A percentile compares a stretch with the other conserved stretches of the same genome.
Conservation (phyloP, 2,888 invertebrate genomes). For the Mimumesa dahlbomi region DNA sequence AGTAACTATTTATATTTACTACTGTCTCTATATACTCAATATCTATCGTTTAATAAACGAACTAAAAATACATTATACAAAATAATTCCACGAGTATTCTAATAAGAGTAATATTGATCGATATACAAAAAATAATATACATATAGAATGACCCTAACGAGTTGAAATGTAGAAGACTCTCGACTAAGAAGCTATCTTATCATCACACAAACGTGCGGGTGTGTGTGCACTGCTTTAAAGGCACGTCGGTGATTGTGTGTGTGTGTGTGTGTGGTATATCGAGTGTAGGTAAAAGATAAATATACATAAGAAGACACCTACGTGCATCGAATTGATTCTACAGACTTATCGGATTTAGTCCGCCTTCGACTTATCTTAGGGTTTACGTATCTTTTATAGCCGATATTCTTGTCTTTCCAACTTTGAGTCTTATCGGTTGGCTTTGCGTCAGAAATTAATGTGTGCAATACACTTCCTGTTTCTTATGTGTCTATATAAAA, state of each 20-base stretch:
- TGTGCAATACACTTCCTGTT: no score
- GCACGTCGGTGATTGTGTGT: constrained; percentile 35
- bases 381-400: constrained; percentile 42
- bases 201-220: constrained; percentile 4
- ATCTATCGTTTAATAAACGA: no score
- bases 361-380: constrained; percentile 37
- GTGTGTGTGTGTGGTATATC: constrained; percentile 32
- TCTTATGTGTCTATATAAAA: no score
- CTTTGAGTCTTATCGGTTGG: background rate
- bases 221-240: constrained; percentile 26
- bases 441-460: background rate
- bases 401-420: constrained; percentile 3
- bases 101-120: no score
- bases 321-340: constrained; percentile 53
- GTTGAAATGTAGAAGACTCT: constrained; percentile 24
- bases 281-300: constrained; percentile 53
- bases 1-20: no score
- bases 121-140: no score
- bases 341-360: constrained; percentile 53
- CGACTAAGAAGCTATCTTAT: constrained; percentile 46
- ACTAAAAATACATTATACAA: no score
- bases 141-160: no score
- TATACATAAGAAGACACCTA: constrained; percentile 45
- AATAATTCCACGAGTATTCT: no score
- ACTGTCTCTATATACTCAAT: no score